A percentile compares a stretch with the other conserved stretches of the same genome.
Conservation (phyloP, 2,797 vertebrate genomes). For the Cossypha heuglini region DNA sequence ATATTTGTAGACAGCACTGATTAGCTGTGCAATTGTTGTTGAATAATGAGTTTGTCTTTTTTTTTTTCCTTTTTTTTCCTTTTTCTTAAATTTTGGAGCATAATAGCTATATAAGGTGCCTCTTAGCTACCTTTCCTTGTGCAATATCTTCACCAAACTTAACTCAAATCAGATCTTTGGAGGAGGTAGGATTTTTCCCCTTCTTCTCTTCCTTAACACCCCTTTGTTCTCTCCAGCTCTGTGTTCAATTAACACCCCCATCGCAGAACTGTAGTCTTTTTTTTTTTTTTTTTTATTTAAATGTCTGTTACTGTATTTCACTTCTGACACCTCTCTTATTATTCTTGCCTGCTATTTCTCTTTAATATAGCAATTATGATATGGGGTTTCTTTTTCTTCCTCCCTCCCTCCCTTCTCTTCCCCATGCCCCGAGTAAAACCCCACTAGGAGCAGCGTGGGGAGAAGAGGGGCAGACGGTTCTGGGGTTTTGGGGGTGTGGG, state of each 20-base stretch:
- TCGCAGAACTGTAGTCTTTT: slow-evolving; percentile 13
- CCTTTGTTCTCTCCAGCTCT: slow-evolving; percentile 70
- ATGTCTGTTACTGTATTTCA: slow-evolving; percentile 67
- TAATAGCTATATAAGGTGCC: slow-evolving; percentile 44
- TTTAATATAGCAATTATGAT: slow-evolving; percentile 63
- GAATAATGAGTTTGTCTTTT: slow-evolving; percentile 6
- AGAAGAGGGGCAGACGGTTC: rapidly evolving
- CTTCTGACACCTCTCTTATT: slow-evolving; percentile 62
- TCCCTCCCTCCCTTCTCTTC: neutral
- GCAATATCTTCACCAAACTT: slow-evolving; percentile 60
- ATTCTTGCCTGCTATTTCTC: slow-evolving; percentile 57
- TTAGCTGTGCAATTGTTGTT: slow-evolving; percentile 27
- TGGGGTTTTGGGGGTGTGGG: neutral
- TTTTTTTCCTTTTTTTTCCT: neutral
- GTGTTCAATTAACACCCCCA: slow-evolving; percentile 69
- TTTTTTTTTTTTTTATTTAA: slow-evolving; percentile 39
- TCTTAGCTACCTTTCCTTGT: slow-evolving; percentile 36
- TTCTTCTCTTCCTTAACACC: slow-evolving; percentile 55
- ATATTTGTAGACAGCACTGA: slow-evolving; percentile 48
- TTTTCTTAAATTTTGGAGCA: slow-evolving; percentile 37
- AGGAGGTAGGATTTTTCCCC: slow-evolving; percentile 45
- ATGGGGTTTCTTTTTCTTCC: neutral
- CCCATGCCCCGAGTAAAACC: neutral
- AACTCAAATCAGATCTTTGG: slow-evolving; percentile 60
- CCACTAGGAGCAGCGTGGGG: neutral